These are phyloP conservation scores for Mycteria americana DNA, from an alignment of 2,797 vertebrate genomes.

Conservation along the genomic window DNA sequence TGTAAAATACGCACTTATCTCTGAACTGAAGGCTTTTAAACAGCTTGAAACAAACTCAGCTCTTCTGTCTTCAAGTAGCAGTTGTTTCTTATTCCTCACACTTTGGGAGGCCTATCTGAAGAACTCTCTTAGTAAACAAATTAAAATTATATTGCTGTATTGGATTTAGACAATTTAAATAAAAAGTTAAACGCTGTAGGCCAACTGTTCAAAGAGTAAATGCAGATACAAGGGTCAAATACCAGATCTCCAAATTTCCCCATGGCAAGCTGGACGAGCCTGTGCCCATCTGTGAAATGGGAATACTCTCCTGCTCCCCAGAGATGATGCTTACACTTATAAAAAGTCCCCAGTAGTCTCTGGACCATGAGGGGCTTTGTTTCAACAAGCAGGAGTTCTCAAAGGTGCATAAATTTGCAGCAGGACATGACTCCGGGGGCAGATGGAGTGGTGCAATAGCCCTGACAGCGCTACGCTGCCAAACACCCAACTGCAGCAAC, in stretches of 20 bases:
- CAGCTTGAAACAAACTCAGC: neutral
- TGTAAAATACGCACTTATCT: neutral
- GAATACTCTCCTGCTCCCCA: neutral
- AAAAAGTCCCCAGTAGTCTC: neutral
- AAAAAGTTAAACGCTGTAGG: neutral
- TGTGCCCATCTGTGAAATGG: neutral
- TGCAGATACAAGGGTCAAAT: neutral
- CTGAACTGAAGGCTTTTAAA: neutral
- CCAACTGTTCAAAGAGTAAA: neutral
- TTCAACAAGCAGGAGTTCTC: neutral
- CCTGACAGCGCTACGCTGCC: accelerated
- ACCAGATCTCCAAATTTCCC: neutral
- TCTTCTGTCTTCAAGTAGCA: neutral
- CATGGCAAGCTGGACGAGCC: neutral
- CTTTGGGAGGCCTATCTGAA: neutral
- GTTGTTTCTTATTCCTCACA: neutral
- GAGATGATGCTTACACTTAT: neutral
- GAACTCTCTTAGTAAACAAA: slow-evolving; percentile 15
- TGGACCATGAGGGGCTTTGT: neutral
- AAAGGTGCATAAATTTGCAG: neutral
- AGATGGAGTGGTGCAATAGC: neutral
- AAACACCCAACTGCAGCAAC: neutral
- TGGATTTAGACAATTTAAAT: neutral
- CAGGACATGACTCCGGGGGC: neutral
- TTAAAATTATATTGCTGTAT: neutral